Conservation (phyloP, 2,113 vertebrate genomes). For the Onychorhynchus coronatus region DNA sequence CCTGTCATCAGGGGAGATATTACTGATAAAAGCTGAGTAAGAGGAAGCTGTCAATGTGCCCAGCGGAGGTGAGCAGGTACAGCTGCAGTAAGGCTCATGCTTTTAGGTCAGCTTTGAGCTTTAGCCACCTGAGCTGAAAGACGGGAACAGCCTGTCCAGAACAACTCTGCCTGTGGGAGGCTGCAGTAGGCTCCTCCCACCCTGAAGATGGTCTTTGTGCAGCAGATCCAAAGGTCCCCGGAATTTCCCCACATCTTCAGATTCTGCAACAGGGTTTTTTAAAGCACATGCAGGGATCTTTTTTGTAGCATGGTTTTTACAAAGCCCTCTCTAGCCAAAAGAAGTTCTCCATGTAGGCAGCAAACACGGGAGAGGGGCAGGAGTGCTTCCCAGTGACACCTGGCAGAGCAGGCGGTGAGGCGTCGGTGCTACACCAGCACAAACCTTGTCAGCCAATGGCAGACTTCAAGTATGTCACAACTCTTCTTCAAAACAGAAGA, state of each 20-base stretch:
- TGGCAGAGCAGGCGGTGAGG: neutral
- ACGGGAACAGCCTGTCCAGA: neutral
- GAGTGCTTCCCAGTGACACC: neutral
- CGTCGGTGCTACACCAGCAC: accelerated
- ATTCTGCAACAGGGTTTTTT: neutral
- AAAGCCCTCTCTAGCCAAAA: neutral
- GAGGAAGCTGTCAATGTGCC: neutral
- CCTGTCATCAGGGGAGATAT: neutral
- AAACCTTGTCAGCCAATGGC: neutral
- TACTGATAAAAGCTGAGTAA: neutral
- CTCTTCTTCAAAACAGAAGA: neutral
- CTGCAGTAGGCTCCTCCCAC: neutral
- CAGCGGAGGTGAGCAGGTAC: neutral
- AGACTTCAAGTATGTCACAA: neutral
- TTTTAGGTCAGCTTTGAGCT: neutral
- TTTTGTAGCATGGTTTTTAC: neutral
- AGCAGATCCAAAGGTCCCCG: neutral
- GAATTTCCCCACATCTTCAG: neutral
- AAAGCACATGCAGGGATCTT: neutral
- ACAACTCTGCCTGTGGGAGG: neutral
- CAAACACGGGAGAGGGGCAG: neutral
- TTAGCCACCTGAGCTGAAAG: neutral
- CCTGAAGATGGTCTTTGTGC: neutral
- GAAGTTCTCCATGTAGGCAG: neutral
- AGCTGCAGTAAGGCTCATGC: neutral